These are phyloP conservation scores for Mythimna vitellina DNA, from an alignment of 2,888 invertebrate genomes.

Conservation along the genomic window DNA sequence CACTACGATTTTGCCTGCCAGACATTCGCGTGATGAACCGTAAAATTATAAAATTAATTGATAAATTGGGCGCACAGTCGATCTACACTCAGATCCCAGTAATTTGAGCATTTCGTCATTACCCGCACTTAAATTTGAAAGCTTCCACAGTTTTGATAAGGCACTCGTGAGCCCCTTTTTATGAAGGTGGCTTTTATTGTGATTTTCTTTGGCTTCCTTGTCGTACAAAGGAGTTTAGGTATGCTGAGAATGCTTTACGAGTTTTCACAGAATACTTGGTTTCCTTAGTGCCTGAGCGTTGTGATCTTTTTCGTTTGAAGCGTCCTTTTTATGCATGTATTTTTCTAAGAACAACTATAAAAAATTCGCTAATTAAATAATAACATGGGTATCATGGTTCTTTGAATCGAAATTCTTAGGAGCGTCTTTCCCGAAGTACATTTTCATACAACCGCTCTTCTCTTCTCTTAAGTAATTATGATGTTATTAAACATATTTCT, in stretches of 20 bases:
- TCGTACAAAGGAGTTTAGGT: conserved; percentile 32
- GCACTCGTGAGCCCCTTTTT: conserved; percentile 42
- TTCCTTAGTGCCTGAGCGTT: conserved; percentile 4
- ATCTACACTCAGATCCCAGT: conserved; percentile 33
- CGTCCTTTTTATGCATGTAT: background rate
- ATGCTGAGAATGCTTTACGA: conserved; percentile 39
- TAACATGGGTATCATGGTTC: too few relatives aligned
- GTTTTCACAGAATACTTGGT: conserved; percentile 8
- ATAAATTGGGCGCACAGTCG: conserved; percentile 31
- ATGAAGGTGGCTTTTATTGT: conserved; percentile 33
- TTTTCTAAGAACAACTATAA: background rate
- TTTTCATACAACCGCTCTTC: too few relatives aligned
- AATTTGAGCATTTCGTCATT: conserved; percentile 54
- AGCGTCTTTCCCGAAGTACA: too few relatives aligned
- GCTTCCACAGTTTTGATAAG: conserved; percentile 52
- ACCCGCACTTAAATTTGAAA: conserved; percentile 59
- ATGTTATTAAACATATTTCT: too few relatives aligned
- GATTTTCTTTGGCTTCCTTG: conserved; percentile 38
- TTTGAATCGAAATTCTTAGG: too few relatives aligned
- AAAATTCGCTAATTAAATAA: background rate
- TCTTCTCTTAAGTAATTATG: too few relatives aligned
- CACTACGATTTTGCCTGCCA: background rate
- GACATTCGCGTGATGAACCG: background rate
- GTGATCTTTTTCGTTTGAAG: background rate
- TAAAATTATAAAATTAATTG: conserved; percentile 35